These are phyloP conservation scores for Hephaestus fuliginosus DNA, from an alignment of 2,797 vertebrate genomes.

Conservation along the genomic window DNA sequence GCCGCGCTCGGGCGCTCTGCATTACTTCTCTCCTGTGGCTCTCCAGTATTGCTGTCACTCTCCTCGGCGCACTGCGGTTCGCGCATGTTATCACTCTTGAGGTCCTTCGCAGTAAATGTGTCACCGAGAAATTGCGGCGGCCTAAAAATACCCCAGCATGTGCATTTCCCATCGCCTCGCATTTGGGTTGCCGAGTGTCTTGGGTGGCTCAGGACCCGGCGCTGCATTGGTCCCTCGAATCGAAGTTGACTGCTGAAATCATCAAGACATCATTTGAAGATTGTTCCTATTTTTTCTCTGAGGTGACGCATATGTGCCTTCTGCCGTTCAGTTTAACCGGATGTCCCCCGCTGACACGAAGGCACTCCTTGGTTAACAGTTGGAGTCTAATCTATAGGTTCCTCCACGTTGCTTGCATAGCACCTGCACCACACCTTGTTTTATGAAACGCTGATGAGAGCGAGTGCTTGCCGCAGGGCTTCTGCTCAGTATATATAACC, in stretches of 20 bases:
- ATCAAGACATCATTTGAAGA: slow-evolving; percentile 9
- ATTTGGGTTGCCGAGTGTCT: slow-evolving; percentile 52
- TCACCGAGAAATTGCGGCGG: slow-evolving; percentile 68
- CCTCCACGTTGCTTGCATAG: not conserved
- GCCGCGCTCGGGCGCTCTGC: slow-evolving; percentile 62
- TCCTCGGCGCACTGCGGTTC: slow-evolving; percentile 60
- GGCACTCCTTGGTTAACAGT: not conserved
- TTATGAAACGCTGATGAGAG: slow-evolving; percentile 55
- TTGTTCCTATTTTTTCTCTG: not conserved
- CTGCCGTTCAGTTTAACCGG: slow-evolving; percentile 12
- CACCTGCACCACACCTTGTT: slow-evolving; percentile 57
- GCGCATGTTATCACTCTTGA: slow-evolving; percentile 75
- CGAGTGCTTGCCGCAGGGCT: slow-evolving; percentile 42
- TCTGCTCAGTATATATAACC: slow-evolving; percentile 38
- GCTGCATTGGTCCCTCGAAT: slow-evolving; percentile 23
- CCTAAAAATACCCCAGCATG: slow-evolving; percentile 77
- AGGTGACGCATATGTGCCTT: not conserved
- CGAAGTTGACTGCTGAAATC: slow-evolving; percentile 43
- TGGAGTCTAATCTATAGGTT: slow-evolving; percentile 8
- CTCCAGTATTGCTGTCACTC: slow-evolving; percentile 68
- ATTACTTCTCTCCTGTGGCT: slow-evolving; percentile 77
- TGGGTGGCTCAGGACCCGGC: slow-evolving; percentile 9
- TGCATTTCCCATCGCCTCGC: slow-evolving; percentile 55
- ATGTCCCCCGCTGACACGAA: not conserved
- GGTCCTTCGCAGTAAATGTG: slow-evolving; percentile 78